Base-by-base conservation (phyloP, 2,888 invertebrate species). In the Marronus borbonicus region DNA sequence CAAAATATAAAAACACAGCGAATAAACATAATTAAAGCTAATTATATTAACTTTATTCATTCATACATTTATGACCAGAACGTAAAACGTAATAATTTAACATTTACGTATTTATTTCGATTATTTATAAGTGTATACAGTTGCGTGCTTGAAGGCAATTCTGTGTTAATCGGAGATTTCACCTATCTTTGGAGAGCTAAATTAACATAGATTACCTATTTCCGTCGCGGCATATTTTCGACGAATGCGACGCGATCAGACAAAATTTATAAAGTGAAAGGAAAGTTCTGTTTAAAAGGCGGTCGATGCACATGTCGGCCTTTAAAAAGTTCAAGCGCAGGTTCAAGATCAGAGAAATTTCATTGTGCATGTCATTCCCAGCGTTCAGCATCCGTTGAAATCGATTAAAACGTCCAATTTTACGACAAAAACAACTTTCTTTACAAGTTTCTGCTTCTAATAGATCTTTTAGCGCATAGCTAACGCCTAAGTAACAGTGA, bases 271-370 rank as follows among this genome's bases (percentile, higher is more conserved):
- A 52, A 76, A 76, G 76, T 76, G 76, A 76, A 76, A 76, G 76
- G 65, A 76, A 65, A 64, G 50, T 76, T 50, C 31, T 65, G 65
- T 20, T 58, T 72, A 72, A 72, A 72, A 72, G 50, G 66, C 76
- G 76, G 66, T 60, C 62, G 50, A 31, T 77, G 77, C 70, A 70
- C 64, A 72, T 31, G 55, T 69, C 62, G 69, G 72, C 72, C 70
- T 64, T 60, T 70, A 77, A 77, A 70, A 77, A 64, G 77, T 70
- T 64, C 62, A 64, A 64, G 62, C 64, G 12, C 64, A 68, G 76
- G 80, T 80, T 80, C 79, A 80, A 77, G 77, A 79, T 65, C 80
- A 66, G 79, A 79, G 79, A 80, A 80, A 80, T 80, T 80, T 76
- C 76, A 72, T 64, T 68, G 66, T 66, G 66, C 76, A 66, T 76